Base-by-base conservation (phyloP, 2,113 vertebrate species). In the Todiramphus saurophagus region DNA sequence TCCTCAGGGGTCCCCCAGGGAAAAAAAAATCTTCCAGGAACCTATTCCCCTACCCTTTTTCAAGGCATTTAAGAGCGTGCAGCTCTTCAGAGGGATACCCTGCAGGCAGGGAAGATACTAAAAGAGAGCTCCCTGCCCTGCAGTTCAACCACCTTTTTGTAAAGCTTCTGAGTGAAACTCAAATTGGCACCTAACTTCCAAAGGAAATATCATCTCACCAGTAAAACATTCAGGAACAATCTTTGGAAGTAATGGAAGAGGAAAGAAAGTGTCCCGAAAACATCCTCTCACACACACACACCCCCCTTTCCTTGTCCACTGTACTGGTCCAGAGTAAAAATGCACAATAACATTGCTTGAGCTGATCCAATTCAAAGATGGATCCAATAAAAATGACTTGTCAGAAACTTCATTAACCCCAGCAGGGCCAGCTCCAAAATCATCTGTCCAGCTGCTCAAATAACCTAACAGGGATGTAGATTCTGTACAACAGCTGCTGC, bases 21-120 rank as follows among this genome's bases (percentile, higher is more conserved):
- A 88, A 93, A 73, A 19, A 77, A 93, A 93, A 90, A 33, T 83
- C 75, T 94, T 95, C 56, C 82, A 87, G 68, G 51, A 93, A 90
- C 64, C 30, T 59, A 74, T 70, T 5, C 55, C 48, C 43, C 24
- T 68, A 43, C 24, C 56, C 73, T n/a, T 95, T 86, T 56, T 75
- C 59, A 78, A 90, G 8, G 33, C 93, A 88, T 94, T 96, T 92
- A 86, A 87, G 90, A 90, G 75, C 20, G 31, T 16, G 0, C 33
- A 89, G 58, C 60, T 93, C 74, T 89, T 79, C 74, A 64, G 0
- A 68, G 24, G 66, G 50, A 81, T 64, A 88, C 14, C 18, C 46
- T 0, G 0, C 76, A 89, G 58, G 43, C 70, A 91, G 77, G 24
- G 12, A 74, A 56, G 35, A 78, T 66, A 63, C 88, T 95, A 75